phyloP scores from a whole-genome alignment of 1,140 invertebrate genomes.

The Nasonia vitripennis region DNA sequence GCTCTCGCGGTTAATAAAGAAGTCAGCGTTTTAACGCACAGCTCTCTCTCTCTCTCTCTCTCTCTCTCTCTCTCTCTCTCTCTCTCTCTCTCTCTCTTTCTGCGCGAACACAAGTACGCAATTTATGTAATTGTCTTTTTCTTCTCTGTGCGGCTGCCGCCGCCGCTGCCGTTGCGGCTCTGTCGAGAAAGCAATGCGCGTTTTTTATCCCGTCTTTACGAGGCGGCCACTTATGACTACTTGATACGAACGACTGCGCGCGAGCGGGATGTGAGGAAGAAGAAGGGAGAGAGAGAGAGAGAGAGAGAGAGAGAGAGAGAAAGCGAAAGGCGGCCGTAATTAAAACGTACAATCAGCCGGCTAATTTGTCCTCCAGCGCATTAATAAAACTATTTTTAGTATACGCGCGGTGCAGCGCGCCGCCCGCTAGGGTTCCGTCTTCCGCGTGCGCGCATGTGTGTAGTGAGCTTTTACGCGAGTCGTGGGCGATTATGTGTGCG shows the following conservation, averaged over 20 bases:
- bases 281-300: conserved; percentile 40
- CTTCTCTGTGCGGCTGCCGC: neutral
- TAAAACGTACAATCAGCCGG: conserved; percentile 72
- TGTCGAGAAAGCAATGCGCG: neutral
- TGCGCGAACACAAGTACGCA: conserved; percentile 9
- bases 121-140: conserved; percentile 45
- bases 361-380: conserved; percentile 74
- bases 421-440: no score
- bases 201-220: conserved; percentile 35
- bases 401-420: neutral
- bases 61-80: conserved; percentile 20
- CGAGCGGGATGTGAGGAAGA: neutral
- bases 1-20: conserved; percentile 69
- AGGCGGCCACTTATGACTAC: conserved; percentile 37
- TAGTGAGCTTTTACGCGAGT: no score
- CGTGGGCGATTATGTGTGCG: no score
- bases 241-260: conserved; percentile 49
- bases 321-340: conserved; percentile 67
- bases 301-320: conserved; percentile 53
- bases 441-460: no score
- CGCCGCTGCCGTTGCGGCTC: neutral
- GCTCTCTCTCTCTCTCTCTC: conserved; percentile 29
- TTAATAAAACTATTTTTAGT: conserved; percentile 66
- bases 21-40: conserved; percentile 70
- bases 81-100: conserved; percentile 32